Percentiles rank a stretch among this genome's conserved stretches.
Conservation (phyloP, 2,797 vertebrate species). For the Sorex maritimensis region DNA sequence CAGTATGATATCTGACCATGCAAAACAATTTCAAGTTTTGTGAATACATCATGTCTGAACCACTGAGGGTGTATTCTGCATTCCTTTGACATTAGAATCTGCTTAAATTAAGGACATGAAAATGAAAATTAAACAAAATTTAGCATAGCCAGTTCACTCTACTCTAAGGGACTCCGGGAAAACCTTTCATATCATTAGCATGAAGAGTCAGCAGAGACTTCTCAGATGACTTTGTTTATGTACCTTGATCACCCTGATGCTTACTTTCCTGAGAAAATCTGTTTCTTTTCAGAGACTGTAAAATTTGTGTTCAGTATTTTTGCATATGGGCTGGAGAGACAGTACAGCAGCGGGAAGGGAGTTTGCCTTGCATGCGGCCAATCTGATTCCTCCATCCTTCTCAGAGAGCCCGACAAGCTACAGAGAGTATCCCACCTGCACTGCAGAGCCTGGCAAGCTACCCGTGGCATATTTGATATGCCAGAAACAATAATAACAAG, state of each 20-base stretch:
- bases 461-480: too few relatives aligned
- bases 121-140: slow-evolving; percentile 40
- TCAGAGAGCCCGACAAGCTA: too few relatives aligned
- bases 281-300: slow-evolving; percentile 18
- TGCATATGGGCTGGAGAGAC: too few relatives aligned
- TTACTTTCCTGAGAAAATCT: neutral
- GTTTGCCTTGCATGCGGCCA: too few relatives aligned
- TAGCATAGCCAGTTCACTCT: slow-evolving; percentile 34
- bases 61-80: slow-evolving; percentile 54
- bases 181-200: neutral
- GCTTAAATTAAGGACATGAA: slow-evolving; percentile 68
- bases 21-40: slow-evolving; percentile 31
- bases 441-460: too few relatives aligned
- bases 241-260: neutral
- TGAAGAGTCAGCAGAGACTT: slow-evolving; percentile 49
- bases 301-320: neutral
- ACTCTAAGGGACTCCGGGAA: slow-evolving; percentile 54
- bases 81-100: slow-evolving; percentile 75
- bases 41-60: slow-evolving; percentile 58
- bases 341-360: too few relatives aligned
- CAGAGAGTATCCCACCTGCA: too few relatives aligned
- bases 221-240: slow-evolving; percentile 51
- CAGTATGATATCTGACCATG: slow-evolving; percentile 40
- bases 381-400: too few relatives aligned
- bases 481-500: too few relatives aligned